Evolutionary conservation across 2,888 invertebrate species (phyloP).

Genomic region (Drosophila birchii): DNA sequence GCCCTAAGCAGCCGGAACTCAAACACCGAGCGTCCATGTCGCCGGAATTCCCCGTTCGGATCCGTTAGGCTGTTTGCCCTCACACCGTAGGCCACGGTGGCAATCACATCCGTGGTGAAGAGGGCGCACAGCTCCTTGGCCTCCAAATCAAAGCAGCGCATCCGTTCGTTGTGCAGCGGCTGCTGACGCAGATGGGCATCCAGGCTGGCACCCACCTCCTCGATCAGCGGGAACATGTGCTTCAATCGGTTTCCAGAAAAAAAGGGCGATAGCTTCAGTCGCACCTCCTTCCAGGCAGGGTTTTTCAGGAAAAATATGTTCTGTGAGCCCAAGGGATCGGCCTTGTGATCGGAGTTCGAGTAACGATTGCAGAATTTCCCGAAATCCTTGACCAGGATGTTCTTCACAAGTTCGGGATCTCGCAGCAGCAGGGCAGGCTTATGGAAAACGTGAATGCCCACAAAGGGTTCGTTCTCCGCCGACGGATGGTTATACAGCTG

Average conservation of each 20-base stretch:
- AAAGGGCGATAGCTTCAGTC: constrained; percentile 85
- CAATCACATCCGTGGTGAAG: constrained; percentile 85
- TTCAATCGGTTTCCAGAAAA: constrained; percentile 84
- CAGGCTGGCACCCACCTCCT: constrained; percentile 81
- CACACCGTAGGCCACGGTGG: constrained; percentile 85
- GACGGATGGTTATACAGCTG: constrained; percentile 83
- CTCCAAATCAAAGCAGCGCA: constrained; percentile 74
- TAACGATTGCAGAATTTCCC: constrained; percentile 84
- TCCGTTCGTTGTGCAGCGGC: constrained; percentile 62
- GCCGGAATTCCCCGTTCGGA: constrained; percentile 84
- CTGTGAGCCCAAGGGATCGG: constrained; percentile 84
- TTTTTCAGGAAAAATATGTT: constrained; percentile 85
- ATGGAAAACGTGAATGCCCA: constrained; percentile 85
- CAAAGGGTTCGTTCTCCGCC: constrained; percentile 75
- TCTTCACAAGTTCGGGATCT: constrained; percentile 85
- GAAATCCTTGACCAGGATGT: constrained; percentile 85
- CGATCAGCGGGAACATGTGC: constrained; percentile 82
- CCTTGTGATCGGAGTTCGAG: constrained; percentile 79
- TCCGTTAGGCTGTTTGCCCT: constrained; percentile 84
- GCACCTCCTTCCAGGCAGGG: constrained; percentile 85
- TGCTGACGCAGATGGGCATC: constrained; percentile 74
- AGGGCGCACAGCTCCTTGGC: constrained; percentile 83
- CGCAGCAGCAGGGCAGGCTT: constrained; percentile 84
- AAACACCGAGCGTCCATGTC: constrained; percentile 84
- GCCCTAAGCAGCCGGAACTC: constrained; percentile 77